Base-by-base conservation (phyloP, 2,888 invertebrate genomes). In the Melanargia galathea region DNA sequence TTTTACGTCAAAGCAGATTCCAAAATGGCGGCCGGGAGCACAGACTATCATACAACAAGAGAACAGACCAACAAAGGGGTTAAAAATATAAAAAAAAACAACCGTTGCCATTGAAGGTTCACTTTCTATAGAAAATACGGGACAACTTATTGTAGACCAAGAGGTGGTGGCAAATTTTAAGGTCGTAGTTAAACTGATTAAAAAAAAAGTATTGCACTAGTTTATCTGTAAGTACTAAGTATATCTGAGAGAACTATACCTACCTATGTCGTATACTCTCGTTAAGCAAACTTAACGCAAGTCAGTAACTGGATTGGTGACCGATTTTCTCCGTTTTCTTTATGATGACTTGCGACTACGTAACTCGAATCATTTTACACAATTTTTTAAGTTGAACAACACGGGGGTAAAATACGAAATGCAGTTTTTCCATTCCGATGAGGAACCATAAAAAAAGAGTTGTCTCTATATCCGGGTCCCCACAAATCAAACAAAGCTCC, bases 401-500 rank as follows among this genome's bases (percentile, higher is more conserved):
- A n/a, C n/a, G n/a, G n/a, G n/a, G n/a, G n/a, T n/a, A n/a, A n/a
- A n/a, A n/a, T n/a, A n/a, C n/a, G n/a, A n/a, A n/a, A n/a, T n/a
- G n/a, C 30, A 6, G 30, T 30, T 30, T 30, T 30, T 30, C 4
- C 8, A 30, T 18, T 43, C 2, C 3, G 6, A 7, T 33, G 13
- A 54, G 62, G 64, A 60, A 62, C 60, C 61, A 65, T 56, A 65
- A 72, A 73, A 56, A 78, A 77, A 79, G 74, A 75, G 75, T 76
- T 76, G 70, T 67, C 70, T 67, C 35, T 49, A 48, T 65, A 64
- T 66, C 62, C 60, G 48, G 33, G 52, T 61, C 64, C n/a, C 76
- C 62, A 83, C 82, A 84, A 84, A 84, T 84, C 84, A 84, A 77
- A 81, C 80, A 79, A 78, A 77, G 74, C 73, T 71, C 62, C 59